Evolutionary conservation across 1,140 invertebrate species (phyloP), one percentile per base, ranked within the genome.

Genomic region (Drosophila asahinai): DNA sequence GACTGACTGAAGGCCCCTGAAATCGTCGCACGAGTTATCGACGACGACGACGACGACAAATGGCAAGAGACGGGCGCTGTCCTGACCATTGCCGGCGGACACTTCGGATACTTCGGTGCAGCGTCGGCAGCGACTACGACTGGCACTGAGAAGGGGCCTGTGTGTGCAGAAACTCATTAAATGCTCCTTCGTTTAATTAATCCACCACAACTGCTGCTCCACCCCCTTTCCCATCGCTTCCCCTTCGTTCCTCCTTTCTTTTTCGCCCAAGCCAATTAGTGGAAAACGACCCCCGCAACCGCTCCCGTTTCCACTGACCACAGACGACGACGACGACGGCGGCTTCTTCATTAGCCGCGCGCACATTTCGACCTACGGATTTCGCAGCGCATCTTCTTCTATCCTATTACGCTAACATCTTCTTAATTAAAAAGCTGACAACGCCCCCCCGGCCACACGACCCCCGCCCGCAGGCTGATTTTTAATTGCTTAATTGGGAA

Each of bases 401-500:
- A 92, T 80, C 91, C 91, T 92, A 91, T 86, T 92, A 92, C 91
- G 87, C 79, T 77, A 70, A 92, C 91, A 92, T 92, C 91, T 83
- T 92, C 91, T 91, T 92, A 92, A 92, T 92, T 92, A 92, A 92
- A 92, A 92, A 87, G 77, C 91, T 92, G 91, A 74, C 84, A 89
- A 73, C 72, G 63, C 43, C 54, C n/a, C 19, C 59, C 52, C 58
- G 40, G 45, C 38, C 15, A 19, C 43, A n/a, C 52, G 25, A 5
- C 47, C 64, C 54, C 40, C 45, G 11, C 4, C 60, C 54, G 49
- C 40, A 36, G 75, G 52, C 71, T 65, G 45, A 89, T 87, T 92
- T 91, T 92, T 92, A 92, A 92, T 92, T 92, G 91, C 91, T 87
- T 92, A 92, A 92, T 92, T 92, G 91, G 91, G 81, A 83, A 86